Evolutionary conservation across 2,113 vertebrate species (phyloP).

Genomic region (Rhea pennata): DNA sequence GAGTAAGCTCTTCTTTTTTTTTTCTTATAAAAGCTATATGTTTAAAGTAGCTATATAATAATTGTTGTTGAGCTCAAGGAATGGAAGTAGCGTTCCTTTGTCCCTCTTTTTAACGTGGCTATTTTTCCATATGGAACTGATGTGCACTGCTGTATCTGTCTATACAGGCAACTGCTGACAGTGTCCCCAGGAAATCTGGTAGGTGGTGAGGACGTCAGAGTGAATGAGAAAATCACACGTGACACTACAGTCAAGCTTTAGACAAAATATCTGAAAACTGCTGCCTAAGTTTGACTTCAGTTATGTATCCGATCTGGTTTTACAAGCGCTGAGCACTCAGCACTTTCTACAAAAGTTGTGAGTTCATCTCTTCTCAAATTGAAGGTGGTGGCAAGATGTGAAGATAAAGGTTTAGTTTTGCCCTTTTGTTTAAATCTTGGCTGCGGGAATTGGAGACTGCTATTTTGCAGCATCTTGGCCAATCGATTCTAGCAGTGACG

Average conservation of each 20-base stretch:
- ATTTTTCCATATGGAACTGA: background rate
- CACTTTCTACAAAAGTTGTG: background rate
- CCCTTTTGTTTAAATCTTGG: background rate
- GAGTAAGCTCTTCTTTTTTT: background rate
- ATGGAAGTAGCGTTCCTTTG: background rate
- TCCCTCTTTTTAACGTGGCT: background rate
- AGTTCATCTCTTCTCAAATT: background rate
- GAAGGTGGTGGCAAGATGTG: background rate
- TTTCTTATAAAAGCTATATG: background rate
- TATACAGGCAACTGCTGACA: background rate
- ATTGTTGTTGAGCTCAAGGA: background rate
- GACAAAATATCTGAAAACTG: background rate
- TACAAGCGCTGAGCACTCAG: background rate
- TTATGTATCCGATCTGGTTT: accelerated
- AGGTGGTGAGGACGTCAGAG: background rate
- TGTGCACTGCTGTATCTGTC: background rate
- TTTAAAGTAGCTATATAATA: background rate
- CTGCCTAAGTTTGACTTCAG: background rate
- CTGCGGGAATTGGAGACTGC: background rate
- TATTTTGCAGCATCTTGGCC: background rate
- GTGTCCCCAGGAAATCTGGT: background rate
- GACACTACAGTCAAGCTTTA: background rate
- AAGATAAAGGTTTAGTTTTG: background rate
- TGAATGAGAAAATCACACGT: background rate
- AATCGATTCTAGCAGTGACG: no score